A percentile compares a stretch with the other conserved stretches of the same genome.
Evolutionary conservation across 2,113 vertebrate species (phyloP).

Genomic region (Chaetops frenatus): DNA sequence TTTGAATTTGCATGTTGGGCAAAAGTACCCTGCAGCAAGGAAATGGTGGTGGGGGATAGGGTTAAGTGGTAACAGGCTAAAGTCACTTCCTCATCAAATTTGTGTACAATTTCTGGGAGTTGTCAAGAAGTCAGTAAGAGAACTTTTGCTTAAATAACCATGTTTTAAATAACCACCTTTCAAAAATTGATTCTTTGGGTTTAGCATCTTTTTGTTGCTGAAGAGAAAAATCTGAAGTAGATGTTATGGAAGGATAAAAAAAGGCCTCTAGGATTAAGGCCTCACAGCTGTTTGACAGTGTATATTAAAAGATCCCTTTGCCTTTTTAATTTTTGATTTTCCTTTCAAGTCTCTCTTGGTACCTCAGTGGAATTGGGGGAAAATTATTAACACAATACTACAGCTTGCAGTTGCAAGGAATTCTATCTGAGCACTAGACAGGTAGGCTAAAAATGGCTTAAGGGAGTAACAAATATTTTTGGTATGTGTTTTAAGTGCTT

Average conservation of each 20-base stretch:
- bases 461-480: constrained; percentile 9
- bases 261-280: constrained; percentile 11
- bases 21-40: not conserved
- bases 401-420: not conserved
- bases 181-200: not conserved
- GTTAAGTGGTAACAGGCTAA: not conserved
- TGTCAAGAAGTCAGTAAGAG: not conserved
- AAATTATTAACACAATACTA: constrained; percentile 47
- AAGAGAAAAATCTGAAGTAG: not conserved
- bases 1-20: not conserved
- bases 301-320: constrained; percentile 50
- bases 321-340: constrained; percentile 49
- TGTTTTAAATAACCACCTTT: not conserved
- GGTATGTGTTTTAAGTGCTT: constrained; percentile 42
- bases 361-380: not conserved
- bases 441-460: constrained; percentile 57
- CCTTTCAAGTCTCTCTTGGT: constrained; percentile 46
- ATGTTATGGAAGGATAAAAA: not conserved
- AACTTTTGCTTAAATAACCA: not conserved
- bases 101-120: not conserved
- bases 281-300: constrained; percentile 25
- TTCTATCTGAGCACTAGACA: constrained; percentile 20
- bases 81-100: not conserved
- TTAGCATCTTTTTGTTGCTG: constrained; percentile 1
- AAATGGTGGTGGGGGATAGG: not conserved